phyloP scores from a whole-genome alignment of 2,113 vertebrate species.

The Malurus elegans region DNA sequence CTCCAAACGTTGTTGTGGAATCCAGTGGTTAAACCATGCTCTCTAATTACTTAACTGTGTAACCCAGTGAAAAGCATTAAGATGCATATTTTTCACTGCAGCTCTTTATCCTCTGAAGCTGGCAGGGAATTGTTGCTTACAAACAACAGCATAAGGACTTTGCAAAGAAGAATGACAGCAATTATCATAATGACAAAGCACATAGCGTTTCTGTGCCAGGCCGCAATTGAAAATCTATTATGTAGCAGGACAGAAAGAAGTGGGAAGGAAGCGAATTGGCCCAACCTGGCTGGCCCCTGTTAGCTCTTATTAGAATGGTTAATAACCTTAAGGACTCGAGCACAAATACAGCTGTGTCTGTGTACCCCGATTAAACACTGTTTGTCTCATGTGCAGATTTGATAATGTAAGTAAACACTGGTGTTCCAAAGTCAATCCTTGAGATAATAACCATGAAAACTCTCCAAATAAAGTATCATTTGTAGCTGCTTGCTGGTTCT shows the following conservation, averaged over 20 bases:
- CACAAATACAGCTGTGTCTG: not conserved
- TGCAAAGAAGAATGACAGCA: constrained; percentile 45
- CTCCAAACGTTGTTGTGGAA: not conserved
- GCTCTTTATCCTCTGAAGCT: constrained; percentile 25
- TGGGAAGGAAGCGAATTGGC: not conserved
- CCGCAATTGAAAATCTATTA: constrained; percentile 20
- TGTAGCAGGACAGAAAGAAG: not conserved
- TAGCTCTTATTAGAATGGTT: not conserved
- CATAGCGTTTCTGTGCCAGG: constrained; percentile 23
- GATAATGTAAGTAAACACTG: not conserved
- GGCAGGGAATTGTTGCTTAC: constrained; percentile 41
- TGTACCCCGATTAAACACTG: not conserved
- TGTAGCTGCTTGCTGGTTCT: not conserved
- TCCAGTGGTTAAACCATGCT: not conserved
- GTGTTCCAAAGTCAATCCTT: not conserved
- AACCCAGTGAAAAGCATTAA: not conserved
- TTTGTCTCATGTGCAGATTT: not conserved
- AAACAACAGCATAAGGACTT: constrained; percentile 54
- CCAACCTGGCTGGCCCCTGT: not conserved
- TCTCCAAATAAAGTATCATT: not conserved
- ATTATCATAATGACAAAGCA: constrained; percentile 59
- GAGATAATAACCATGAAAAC: not conserved
- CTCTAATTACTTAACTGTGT: not conserved
- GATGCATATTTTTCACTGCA: constrained; percentile 23
- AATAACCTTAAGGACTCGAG: constrained; percentile 9